These are phyloP conservation scores for Tetragnatha versicolor DNA, from an alignment of 1,140 invertebrate species.

Conservation along the genomic window DNA sequence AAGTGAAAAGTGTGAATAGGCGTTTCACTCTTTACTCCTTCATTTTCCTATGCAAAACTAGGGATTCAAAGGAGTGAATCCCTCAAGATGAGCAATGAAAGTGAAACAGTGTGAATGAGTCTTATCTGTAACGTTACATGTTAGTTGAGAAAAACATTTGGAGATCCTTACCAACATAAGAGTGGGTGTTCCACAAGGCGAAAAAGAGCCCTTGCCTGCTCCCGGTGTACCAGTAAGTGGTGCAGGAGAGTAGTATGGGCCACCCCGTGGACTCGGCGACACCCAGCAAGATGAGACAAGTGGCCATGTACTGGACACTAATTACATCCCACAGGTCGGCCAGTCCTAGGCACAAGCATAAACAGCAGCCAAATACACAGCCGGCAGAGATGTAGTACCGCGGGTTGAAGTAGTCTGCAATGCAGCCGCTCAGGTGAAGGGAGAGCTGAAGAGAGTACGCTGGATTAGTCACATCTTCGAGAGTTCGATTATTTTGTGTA, in stretches of 20 bases:
- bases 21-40: too few relatives aligned
- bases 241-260: conserved; percentile 2
- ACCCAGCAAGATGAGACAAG: not conserved
- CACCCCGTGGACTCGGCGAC: conserved; percentile 5
- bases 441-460: too few relatives aligned
- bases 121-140: too few relatives aligned
- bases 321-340: conserved; percentile 3
- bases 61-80: too few relatives aligned
- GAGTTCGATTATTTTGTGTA: too few relatives aligned
- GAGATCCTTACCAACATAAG: conserved; percentile 19
- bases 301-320: not conserved
- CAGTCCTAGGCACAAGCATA: conserved; percentile 1
- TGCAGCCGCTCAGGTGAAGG: conserved; percentile 13
- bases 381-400: conserved; percentile 31
- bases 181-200: conserved; percentile 17
- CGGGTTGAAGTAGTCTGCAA: conserved; percentile 43
- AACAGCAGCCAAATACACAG: conserved; percentile 1
- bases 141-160: too few relatives aligned
- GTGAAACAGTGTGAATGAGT: too few relatives aligned
- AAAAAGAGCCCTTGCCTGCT: conserved; percentile 11
- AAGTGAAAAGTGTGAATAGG: too few relatives aligned
- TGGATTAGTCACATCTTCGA: too few relatives aligned
- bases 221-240: conserved; percentile 12
- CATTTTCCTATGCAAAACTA: too few relatives aligned
- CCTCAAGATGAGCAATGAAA: too few relatives aligned